Base-by-base conservation (phyloP, 2,797 vertebrate genomes). In the Periophthalmus magnuspinnatus region DNA sequence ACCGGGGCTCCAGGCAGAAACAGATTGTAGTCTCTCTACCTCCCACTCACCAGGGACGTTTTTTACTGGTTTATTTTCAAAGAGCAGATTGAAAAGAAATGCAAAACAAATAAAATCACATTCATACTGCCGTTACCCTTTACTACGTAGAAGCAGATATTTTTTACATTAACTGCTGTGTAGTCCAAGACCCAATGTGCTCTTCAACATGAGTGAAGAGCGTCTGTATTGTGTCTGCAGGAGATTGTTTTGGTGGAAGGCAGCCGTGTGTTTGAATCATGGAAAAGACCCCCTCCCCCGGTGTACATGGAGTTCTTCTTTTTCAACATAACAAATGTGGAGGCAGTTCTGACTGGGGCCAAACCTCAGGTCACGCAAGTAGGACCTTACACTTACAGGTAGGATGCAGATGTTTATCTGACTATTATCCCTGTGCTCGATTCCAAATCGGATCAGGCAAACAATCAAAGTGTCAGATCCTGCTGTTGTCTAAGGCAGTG, bases 371-470 rank as follows among this genome's bases (percentile, higher is more conserved):
- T 95, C 65, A 68, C 36, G 0, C 84, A 93, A 72, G 28, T 94
- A 2, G 94, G 94, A 70, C 94, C 94, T 0, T 95, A 95, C 84
- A 92, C 93, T 0, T 95, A 93, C 82, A 93, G 93, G 94, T 94
- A 72, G 24, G 85, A 41, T 21, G 5, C 19, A 59, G 32, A 52
- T 64, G 6, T 50, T 58, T 38, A 21, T 50, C 17, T 7, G 0
- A 47, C 24, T 6, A 45, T 13, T 52, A 36, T 33, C 5, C 0
- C 55, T 54, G 50, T 21, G 19, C 50, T 54, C n/a, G 22, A 14
- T 47, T 22, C 9, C n/a, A 1, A 47, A 47, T 16, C 2, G 2
- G 50, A 22, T 54, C 50, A 54, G n/a, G 50, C n/a, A 6, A 21
- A 21, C 50, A 7, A 52, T 52, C 50, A 21, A 52, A 52, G 38